Evolutionary conservation across 2,113 vertebrate species (phyloP), one percentile per base, ranked within the genome.

Genomic region (Atractosteus spatula): DNA sequence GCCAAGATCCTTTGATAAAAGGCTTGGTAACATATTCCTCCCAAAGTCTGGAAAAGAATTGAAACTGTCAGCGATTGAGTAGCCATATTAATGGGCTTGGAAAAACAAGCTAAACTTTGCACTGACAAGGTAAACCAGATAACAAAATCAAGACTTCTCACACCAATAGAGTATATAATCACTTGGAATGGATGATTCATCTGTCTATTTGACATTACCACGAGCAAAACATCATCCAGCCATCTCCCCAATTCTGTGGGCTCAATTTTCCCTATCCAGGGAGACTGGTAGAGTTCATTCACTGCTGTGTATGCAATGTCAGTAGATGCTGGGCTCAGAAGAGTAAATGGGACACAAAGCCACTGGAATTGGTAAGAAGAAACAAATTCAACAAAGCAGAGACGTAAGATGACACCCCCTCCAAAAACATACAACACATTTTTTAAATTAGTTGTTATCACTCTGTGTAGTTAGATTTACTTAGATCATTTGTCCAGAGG

Each of bases 1-100:
- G 91, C 91, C 44, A 94, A 89, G 69, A 94, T 79, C 71, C 92
- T 87, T 82, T 94, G 91, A 82, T 93, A 89, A 3, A 92, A 82
- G 44, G 85, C 83, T 79, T 94, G 91, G 88, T 90, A 93, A 0
- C 90, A 84, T 79, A 93, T 86, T 43, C 86, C 87, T 1, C 90
- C 89, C 67, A 93, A 75, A 68, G 84, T 82, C 92, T 93, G 79
- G 65, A 88, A 85, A 41, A 62, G 41, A 75, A 13, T 13, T n/a
- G 5, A n/a, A 13, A 59, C n/a, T 17, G 29, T 64, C 17, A 6
- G 3, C 2, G 41, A 29, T 64, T 4, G 41, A 12, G 11, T 41
- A 41, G 6, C 8, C 8, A 3, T 64, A 8, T 12, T 41, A 10
- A 7, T 8, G 41, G 17, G 7, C 4, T 64, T 5, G 16, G 17